These are phyloP conservation scores for Dendrocincla tyrannina DNA, from an alignment of 2,797 vertebrate genomes.

Conservation along the genomic window DNA sequence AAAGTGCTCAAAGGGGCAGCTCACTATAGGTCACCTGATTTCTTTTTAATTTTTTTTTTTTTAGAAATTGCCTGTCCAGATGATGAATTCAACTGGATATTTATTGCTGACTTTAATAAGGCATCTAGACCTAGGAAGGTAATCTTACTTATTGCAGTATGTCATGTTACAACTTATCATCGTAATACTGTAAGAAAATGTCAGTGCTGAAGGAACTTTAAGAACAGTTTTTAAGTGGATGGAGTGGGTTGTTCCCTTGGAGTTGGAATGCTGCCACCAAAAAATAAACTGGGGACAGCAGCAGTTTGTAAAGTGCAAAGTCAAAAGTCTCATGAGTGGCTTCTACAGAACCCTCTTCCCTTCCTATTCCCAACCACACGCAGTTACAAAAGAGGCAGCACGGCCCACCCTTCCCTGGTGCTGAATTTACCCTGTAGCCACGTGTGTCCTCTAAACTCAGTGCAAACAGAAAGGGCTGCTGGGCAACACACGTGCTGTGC, in stretches of 20 bases:
- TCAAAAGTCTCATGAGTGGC: not conserved
- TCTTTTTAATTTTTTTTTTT: not conserved
- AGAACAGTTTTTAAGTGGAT: conserved; percentile 12
- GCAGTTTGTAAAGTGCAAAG: not conserved
- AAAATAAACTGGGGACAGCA: not conserved
- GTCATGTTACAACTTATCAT: conserved; percentile 49
- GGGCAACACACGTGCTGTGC: not conserved
- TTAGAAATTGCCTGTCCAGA: conserved; percentile 37
- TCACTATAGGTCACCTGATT: not conserved
- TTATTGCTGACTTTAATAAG: conserved; percentile 58
- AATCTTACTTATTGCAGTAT: conserved; percentile 47
- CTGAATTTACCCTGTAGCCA: not conserved
- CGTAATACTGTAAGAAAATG: conserved; percentile 24
- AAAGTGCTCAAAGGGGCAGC: not conserved
- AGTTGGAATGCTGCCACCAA: not conserved
- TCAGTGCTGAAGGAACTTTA: conserved; percentile 12
- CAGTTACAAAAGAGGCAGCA: not conserved
- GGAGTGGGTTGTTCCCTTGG: not conserved
- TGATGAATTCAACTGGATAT: conserved; percentile 44
- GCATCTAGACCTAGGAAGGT: conserved; percentile 8
- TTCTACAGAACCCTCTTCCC: not conserved
- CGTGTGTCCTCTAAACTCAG: not conserved
- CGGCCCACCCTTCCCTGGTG: not conserved
- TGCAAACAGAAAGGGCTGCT: not conserved
- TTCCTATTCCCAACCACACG: not conserved